These are phyloP conservation scores for Microhierax caerulescens DNA, from an alignment of 2,797 vertebrate species.

Conservation along the genomic window DNA sequence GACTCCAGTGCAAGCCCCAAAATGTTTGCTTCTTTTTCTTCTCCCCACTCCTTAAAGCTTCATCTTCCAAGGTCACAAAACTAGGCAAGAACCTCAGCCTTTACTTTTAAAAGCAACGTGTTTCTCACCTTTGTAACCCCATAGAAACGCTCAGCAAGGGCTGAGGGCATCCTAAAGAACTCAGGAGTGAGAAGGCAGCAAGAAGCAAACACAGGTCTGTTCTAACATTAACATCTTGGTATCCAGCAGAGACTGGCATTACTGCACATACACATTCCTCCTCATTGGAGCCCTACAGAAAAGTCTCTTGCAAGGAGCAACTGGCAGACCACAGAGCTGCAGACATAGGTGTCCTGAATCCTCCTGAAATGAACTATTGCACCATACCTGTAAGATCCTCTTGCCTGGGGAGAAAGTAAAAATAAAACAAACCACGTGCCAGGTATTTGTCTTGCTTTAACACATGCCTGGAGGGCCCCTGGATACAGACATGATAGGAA, in stretches of 20 bases:
- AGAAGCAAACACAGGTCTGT: background rate
- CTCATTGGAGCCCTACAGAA: background rate
- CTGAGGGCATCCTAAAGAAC: background rate
- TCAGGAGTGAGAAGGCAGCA: background rate
- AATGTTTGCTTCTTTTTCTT: fast-evolving
- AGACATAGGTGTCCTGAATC: background rate
- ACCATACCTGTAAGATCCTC: background rate
- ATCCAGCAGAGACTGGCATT: background rate
- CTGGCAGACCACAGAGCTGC: background rate
- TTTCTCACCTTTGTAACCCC: background rate
- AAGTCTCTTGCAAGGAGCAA: background rate
- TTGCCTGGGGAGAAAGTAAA: background rate
- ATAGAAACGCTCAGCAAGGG: background rate
- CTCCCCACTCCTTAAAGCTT: background rate
- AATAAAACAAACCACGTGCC: background rate
- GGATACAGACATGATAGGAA: background rate
- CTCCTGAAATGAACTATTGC: background rate
- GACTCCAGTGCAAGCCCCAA: background rate
- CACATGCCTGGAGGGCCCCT: background rate
- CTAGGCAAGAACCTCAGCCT: background rate
- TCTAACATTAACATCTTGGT: background rate
- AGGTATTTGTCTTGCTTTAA: background rate
- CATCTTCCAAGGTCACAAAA: background rate
- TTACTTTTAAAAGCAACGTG: background rate
- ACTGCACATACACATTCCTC: background rate